phyloP scores from a whole-genome alignment of 2,113 vertebrate genomes.

The Sebastes fasciatus region DNA sequence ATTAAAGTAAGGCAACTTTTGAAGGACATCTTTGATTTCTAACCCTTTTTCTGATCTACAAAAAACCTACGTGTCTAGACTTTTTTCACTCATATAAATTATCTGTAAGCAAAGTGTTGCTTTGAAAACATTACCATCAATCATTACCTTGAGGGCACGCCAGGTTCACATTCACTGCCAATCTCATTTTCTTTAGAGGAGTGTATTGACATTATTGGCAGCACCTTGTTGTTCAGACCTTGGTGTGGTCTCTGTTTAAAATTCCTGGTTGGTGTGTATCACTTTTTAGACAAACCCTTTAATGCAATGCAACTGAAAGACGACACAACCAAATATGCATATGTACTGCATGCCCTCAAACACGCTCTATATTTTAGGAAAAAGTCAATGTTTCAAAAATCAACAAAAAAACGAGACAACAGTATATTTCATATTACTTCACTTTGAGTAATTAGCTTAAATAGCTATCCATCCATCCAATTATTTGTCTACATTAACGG shows the following conservation, averaged over 20 bases:
- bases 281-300: not conserved
- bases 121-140: slow-evolving; percentile 13
- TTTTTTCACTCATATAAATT: slow-evolving; percentile 7
- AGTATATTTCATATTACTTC: not conserved
- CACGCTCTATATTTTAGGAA: not conserved
- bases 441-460: not conserved
- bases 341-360: not conserved
- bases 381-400: not conserved
- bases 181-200: slow-evolving; percentile 28
- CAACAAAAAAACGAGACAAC: not conserved
- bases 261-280: not conserved
- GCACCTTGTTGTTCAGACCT: not conserved
- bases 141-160: slow-evolving; percentile 23
- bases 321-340: not conserved
- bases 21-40: not conserved
- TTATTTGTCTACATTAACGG: not conserved
- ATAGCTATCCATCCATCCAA: not conserved
- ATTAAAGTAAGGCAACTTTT: not conserved
- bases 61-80: not conserved
- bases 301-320: not conserved
- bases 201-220: slow-evolving; percentile 1
- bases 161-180: slow-evolving; percentile 9
- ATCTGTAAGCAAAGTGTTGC: slow-evolving; percentile 1
- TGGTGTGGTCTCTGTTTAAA: slow-evolving; percentile 14
- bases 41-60: not conserved